phyloP scores from a whole-genome alignment of 2,113 vertebrate species.

The Lota lota region DNA sequence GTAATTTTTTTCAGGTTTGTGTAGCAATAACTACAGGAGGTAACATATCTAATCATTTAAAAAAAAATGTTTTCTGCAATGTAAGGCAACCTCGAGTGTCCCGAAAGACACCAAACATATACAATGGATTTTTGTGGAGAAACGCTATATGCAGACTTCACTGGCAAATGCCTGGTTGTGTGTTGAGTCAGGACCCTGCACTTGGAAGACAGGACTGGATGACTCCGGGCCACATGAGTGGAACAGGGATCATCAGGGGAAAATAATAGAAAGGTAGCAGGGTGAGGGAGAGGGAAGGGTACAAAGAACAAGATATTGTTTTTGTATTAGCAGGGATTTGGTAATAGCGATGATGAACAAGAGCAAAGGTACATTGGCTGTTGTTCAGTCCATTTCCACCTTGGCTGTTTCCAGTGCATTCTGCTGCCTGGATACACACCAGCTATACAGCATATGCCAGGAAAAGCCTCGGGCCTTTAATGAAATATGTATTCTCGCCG shows the following conservation, averaged over 20 bases:
- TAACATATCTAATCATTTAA: too few relatives aligned
- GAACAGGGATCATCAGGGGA: background rate
- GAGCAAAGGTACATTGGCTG: slow-evolving; percentile 14
- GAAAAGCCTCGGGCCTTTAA: slow-evolving; percentile 63
- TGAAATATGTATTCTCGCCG: slow-evolving; percentile 71
- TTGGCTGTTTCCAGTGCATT: slow-evolving; percentile 40
- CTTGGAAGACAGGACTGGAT: too few relatives aligned
- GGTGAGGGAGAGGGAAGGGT: background rate
- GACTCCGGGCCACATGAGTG: slow-evolving; percentile 12
- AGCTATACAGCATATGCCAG: slow-evolving; percentile 48
- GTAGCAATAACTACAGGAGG: too few relatives aligned
- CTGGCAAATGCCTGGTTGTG: too few relatives aligned
- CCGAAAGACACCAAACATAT: too few relatives aligned
- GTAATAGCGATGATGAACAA: background rate
- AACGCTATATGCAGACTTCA: too few relatives aligned
- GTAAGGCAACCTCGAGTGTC: too few relatives aligned
- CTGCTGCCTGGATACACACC: slow-evolving; percentile 39
- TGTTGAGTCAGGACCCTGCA: too few relatives aligned
- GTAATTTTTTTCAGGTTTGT: too few relatives aligned
- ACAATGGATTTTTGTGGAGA: too few relatives aligned
- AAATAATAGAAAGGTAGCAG: background rate
- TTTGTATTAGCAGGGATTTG: background rate
- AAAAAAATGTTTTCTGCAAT: too few relatives aligned
- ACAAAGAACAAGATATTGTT: too few relatives aligned
- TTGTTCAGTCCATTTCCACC: slow-evolving; percentile 46